Conservation (phyloP, 1,140 invertebrate species). For the Papilio machaon region DNA sequence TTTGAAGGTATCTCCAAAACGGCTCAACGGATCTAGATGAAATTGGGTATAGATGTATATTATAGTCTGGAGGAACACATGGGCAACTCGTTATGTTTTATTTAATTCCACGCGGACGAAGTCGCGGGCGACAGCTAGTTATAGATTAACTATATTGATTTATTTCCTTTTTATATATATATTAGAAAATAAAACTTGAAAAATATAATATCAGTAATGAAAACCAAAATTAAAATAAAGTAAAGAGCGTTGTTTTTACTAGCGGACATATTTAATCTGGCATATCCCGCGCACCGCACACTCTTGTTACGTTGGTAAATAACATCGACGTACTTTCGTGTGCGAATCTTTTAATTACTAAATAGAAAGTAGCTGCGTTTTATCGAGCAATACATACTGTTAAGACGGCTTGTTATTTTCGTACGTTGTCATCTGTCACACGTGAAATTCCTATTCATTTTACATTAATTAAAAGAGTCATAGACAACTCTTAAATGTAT, state of each 20-base stretch:
- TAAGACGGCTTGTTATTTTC: constrained; percentile 62
- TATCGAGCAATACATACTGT: constrained; percentile 56
- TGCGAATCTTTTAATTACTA: constrained; percentile 75
- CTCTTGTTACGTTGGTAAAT: constrained; percentile 56
- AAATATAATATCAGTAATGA: background rate
- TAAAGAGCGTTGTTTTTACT: constrained; percentile 49
- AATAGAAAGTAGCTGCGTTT: constrained; percentile 71
- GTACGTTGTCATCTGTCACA: constrained; percentile 57
- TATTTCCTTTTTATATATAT: too few relatives aligned
- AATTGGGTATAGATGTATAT: too few relatives aligned
- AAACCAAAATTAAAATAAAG: constrained; percentile 47
- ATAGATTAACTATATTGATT: too few relatives aligned
- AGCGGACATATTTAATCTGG: constrained; percentile 58
- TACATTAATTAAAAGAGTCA: constrained; percentile 35
- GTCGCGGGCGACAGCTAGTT: too few relatives aligned
- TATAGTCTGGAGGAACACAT: too few relatives aligned
- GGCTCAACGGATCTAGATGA: too few relatives aligned
- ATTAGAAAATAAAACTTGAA: background rate
- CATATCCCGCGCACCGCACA: constrained; percentile 58
- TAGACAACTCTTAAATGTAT: constrained; percentile 31
- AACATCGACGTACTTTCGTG: constrained; percentile 71
- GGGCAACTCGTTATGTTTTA: too few relatives aligned
- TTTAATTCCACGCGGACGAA: too few relatives aligned
- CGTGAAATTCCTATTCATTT: constrained; percentile 46
- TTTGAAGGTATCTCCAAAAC: too few relatives aligned